Evolutionary conservation across 2,113 vertebrate species (phyloP).

Genomic region (Nesoenas mayeri): DNA sequence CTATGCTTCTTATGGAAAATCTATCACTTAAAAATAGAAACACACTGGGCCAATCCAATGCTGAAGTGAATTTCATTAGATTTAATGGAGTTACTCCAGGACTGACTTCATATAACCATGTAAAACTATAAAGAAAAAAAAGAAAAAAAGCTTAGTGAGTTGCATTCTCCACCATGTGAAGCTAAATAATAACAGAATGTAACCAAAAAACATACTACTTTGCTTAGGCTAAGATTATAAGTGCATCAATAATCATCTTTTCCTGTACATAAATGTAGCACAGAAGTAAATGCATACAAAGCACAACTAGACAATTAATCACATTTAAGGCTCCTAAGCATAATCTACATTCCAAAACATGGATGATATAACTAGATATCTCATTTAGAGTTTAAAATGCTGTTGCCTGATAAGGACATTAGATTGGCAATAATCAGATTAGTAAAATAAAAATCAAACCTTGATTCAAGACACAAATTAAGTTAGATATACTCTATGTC

Average conservation of each 20-base stretch:
- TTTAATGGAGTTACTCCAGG: not conserved
- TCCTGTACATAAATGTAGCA: not conserved
- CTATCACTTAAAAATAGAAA: slow-evolving; percentile 30
- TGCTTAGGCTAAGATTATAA: not conserved
- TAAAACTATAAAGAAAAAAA: not conserved
- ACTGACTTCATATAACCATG: not conserved
- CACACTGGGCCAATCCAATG: not conserved
- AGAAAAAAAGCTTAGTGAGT: not conserved
- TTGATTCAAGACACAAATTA: not conserved
- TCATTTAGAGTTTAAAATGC: not conserved
- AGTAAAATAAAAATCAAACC: not conserved
- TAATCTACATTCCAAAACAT: not conserved
- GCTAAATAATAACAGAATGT: not conserved
- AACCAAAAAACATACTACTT: not conserved
- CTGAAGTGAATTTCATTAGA: not conserved
- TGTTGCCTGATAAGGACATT: not conserved
- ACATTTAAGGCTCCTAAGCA: not conserved
- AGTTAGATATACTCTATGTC: not conserved
- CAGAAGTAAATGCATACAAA: not conserved
- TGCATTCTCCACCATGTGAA: not conserved
- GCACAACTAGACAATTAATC: not conserved
- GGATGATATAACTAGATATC: not conserved
- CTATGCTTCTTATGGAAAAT: not conserved
- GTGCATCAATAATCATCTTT: not conserved
- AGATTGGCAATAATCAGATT: not conserved